Evolutionary conservation across 2,797 vertebrate species (phyloP).

Genomic region (Pyrrhura leucotis): DNA sequence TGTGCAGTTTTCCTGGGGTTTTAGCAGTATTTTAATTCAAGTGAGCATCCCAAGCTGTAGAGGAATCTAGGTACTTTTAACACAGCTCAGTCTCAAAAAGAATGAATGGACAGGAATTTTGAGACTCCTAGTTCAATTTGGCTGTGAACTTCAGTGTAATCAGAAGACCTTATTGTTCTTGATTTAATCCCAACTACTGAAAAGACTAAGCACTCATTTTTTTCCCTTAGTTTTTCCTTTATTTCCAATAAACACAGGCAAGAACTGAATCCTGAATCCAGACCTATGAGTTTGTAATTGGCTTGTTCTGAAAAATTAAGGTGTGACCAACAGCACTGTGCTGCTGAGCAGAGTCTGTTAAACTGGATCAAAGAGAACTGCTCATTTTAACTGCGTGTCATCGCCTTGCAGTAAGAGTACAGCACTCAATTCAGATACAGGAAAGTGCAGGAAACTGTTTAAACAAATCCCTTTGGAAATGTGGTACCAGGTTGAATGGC

Average conservation of each 20-base stretch:
- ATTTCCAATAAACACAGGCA: background rate
- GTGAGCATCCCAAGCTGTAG: background rate
- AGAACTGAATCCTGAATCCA: background rate
- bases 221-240: background rate
- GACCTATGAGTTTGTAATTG: background rate
- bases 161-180: background rate
- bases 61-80: background rate
- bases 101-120: background rate
- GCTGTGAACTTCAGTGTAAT: background rate
- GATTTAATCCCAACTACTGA: background rate
- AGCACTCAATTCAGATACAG: background rate
- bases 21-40: conserved; percentile 64
- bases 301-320: background rate
- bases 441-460: background rate
- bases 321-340: background rate
- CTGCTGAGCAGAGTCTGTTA: background rate
- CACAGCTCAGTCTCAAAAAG: background rate
- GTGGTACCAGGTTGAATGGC: background rate
- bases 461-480: background rate
- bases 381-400: background rate
- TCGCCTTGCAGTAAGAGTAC: background rate
- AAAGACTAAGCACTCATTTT: background rate
- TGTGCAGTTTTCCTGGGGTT: conserved; percentile 59
- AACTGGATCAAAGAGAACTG: background rate
- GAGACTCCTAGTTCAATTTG: background rate